Conservation (phyloP, 2,797 vertebrate genomes). For the Lagocephalus sceleratus region DNA sequence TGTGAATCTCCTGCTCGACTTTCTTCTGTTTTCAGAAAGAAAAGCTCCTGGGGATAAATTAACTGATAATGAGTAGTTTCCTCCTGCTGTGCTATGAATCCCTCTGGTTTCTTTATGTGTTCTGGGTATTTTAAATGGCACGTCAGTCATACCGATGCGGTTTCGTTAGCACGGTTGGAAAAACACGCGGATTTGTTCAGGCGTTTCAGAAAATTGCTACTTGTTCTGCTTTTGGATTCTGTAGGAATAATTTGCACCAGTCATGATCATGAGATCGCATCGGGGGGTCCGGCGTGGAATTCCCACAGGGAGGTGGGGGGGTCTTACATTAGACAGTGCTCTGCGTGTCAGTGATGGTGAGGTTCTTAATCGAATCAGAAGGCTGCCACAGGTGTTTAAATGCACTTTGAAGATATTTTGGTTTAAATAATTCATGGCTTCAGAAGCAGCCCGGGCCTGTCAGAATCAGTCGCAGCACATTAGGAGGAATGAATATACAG, state of each 20-base stretch:
- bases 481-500: not conserved
- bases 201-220: constrained; percentile 8
- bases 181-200: not conserved
- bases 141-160: constrained; percentile 21
- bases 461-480: not conserved
- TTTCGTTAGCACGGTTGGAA: constrained; percentile 5
- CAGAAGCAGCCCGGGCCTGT: not conserved
- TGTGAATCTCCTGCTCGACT: constrained; percentile 7
- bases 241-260: constrained; percentile 23
- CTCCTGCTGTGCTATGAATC: constrained; percentile 32
- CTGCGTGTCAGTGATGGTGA: not conserved
- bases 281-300: constrained; percentile 31
- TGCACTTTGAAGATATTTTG: not conserved
- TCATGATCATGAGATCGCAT: constrained; percentile 32
- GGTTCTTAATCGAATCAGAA: not conserved
- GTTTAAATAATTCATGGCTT: constrained; percentile 10
- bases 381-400: not conserved
- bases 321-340: not conserved
- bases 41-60: constrained; percentile 47
- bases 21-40: constrained; percentile 24
- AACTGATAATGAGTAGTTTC: constrained; percentile 43
- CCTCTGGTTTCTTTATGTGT: constrained; percentile 26
- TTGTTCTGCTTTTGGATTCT: constrained; percentile 33
- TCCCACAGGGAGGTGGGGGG: constrained; percentile 12
- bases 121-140: constrained; percentile 31